These are phyloP conservation scores for Melipona quadrifasciata DNA, from an alignment of 1,140 invertebrate species.

Conservation along the genomic window DNA sequence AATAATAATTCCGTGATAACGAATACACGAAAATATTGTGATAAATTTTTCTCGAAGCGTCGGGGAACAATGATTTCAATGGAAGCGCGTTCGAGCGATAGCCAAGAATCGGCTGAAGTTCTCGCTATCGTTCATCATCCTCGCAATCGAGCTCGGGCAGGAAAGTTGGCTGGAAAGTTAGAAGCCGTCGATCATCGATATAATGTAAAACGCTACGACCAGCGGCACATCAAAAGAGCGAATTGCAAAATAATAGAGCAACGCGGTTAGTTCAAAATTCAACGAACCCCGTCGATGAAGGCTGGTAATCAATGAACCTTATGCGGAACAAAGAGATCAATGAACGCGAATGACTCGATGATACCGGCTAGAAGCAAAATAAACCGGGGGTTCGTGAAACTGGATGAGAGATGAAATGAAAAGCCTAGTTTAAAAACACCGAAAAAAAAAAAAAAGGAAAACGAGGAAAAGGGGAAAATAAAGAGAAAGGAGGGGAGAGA, in stretches of 20 bases:
- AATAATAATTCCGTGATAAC: neutral
- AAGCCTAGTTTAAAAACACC: conserved; percentile 29
- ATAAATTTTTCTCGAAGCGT: neutral
- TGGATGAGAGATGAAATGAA: conserved; percentile 39
- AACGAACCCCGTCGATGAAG: conserved; percentile 21
- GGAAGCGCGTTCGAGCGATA: neutral
- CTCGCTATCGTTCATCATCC: neutral
- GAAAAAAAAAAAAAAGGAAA: conserved; percentile 16
- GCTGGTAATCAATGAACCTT: conserved; percentile 45
- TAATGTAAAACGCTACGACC: conserved; percentile 23
- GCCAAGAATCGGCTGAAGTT: neutral
- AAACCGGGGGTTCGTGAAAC: conserved; percentile 22
- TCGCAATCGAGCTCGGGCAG: neutral
- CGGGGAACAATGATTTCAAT: neutral
- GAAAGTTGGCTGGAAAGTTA: conserved; percentile 13
- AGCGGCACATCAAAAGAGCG: conserved; percentile 35
- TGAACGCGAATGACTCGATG: conserved; percentile 54
- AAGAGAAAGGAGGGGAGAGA: neutral
- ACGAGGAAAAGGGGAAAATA: neutral
- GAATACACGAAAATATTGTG: neutral
- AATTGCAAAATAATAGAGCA: conserved; percentile 46
- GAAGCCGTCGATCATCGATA: conserved; percentile 17
- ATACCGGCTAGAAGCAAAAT: conserved; percentile 33
- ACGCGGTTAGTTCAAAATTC: conserved; percentile 49
- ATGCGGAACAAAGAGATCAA: conserved; percentile 44